A percentile compares a stretch with the other conserved stretches of the same genome.
phyloP scores from a whole-genome alignment of 2,888 invertebrate species.

The Drosophila kuntzei region DNA sequence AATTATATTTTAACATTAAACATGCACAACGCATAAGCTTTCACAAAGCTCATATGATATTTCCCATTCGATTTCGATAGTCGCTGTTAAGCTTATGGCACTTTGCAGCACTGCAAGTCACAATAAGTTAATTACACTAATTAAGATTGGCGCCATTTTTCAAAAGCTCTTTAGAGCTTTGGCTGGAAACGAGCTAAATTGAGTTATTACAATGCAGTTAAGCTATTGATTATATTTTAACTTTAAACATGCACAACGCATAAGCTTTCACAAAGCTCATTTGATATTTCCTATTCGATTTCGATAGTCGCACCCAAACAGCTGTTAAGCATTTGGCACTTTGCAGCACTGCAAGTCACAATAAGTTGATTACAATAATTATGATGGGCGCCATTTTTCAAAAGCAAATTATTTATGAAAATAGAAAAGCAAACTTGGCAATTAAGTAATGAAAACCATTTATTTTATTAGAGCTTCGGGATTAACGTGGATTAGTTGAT shows the following conservation, averaged over 20 bases:
- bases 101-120: slow-evolving; percentile 43
- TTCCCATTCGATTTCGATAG: slow-evolving; percentile 32
- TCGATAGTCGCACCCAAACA: slow-evolving; percentile 46
- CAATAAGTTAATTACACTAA: background rate
- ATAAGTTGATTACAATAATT: background rate
- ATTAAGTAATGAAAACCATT: background rate
- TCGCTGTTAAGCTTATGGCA: slow-evolving; percentile 42
- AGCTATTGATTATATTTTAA: background rate
- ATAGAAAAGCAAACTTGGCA: background rate
- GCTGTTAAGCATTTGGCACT: slow-evolving; percentile 36
- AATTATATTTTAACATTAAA: background rate
- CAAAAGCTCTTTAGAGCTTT: background rate
- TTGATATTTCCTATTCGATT: slow-evolving; percentile 30
- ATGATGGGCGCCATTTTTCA: background rate
- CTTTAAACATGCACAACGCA: background rate
- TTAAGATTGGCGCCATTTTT: background rate
- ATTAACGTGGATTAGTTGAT: slow-evolving; percentile 57
- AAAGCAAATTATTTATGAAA: too few species aligned
- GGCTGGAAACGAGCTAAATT: background rate
- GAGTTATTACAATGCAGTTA: background rate
- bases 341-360: slow-evolving; percentile 43
- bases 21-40: background rate
- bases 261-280: slow-evolving; percentile 1
- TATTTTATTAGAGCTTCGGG: slow-evolving; percentile 3
- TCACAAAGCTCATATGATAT: slow-evolving; percentile 12